These are phyloP conservation scores for Actenoides hombroni DNA, from an alignment of 2,113 vertebrate species.

Conservation along the genomic window DNA sequence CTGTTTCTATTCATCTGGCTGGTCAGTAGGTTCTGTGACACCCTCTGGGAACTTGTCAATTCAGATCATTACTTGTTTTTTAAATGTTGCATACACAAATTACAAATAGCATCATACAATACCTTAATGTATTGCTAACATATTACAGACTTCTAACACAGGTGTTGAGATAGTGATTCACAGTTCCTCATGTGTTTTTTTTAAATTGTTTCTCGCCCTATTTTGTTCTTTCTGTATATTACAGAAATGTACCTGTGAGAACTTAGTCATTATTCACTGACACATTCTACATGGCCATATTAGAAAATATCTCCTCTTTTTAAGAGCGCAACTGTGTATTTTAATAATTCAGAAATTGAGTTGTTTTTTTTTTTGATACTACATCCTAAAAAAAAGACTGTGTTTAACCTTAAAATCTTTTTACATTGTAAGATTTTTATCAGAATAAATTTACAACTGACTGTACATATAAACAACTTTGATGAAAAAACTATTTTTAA, in stretches of 20 bases:
- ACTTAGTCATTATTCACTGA: neutral
- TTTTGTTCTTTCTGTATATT: neutral
- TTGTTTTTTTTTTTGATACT: neutral
- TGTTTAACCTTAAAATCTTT: neutral
- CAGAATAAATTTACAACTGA: neutral
- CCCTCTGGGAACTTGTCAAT: constrained; percentile 63
- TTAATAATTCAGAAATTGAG: neutral
- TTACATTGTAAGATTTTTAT: neutral
- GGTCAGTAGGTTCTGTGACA: neutral
- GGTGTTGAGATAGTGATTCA: neutral
- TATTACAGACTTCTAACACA: neutral
- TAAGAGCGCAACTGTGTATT: neutral
- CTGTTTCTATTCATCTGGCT: neutral
- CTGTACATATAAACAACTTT: neutral
- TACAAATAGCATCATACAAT: neutral
- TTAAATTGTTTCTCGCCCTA: neutral
- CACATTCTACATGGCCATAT: neutral
- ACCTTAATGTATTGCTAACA: neutral
- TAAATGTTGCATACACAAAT: constrained; percentile 31
- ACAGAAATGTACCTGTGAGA: neutral
- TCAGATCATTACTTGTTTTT: constrained; percentile 64
- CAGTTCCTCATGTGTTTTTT: neutral
- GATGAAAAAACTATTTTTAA: neutral
- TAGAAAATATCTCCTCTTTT: neutral
- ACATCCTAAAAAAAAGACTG: neutral